Conservation (phyloP, 1,140 invertebrate genomes). For the Pseudobourletiella spinata region DNA sequence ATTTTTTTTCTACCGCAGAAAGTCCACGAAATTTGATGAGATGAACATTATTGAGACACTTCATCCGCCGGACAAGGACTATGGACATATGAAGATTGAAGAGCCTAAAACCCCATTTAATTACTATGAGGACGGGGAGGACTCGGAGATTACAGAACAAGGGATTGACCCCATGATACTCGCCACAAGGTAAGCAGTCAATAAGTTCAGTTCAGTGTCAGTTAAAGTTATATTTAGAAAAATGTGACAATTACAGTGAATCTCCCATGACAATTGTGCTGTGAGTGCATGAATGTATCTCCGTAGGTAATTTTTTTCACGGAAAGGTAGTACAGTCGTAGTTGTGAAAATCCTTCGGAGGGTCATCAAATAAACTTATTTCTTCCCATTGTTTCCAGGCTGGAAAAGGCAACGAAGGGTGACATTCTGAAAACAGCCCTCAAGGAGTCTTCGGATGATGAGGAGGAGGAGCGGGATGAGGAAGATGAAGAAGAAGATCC, state of each 20-base stretch:
- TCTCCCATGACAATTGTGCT: too few relatives aligned
- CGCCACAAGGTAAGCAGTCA: background rate
- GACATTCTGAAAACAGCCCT: background rate
- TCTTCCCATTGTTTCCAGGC: too few relatives aligned
- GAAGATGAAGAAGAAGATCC: slow-evolving; percentile 48
- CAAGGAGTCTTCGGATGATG: slow-evolving; percentile 35
- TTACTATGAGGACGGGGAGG: slow-evolving; percentile 59
- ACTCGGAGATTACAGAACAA: slow-evolving; percentile 41
- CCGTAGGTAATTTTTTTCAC: too few relatives aligned
- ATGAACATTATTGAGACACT: slow-evolving; percentile 98
- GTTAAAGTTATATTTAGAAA: too few relatives aligned
- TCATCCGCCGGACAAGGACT: slow-evolving; percentile 96
- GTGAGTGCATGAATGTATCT: too few relatives aligned
- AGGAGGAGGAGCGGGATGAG: slow-evolving; percentile 53
- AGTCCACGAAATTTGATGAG: slow-evolving; percentile 89
- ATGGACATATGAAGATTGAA: slow-evolving; percentile 98
- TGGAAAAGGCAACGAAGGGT: background rate
- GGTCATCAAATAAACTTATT: too few relatives aligned
- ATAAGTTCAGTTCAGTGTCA: too few relatives aligned
- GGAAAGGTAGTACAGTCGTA: too few relatives aligned
- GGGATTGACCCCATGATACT: slow-evolving; percentile 9
- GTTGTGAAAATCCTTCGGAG: too few relatives aligned
- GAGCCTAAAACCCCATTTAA: slow-evolving; percentile 96
- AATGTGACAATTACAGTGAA: too few relatives aligned
- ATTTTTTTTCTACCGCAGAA: slow-evolving; percentile 18